These are phyloP conservation scores for Galeopsomyia nigrocyanea DNA, from an alignment of 2,888 invertebrate species.

Conservation along the genomic window DNA sequence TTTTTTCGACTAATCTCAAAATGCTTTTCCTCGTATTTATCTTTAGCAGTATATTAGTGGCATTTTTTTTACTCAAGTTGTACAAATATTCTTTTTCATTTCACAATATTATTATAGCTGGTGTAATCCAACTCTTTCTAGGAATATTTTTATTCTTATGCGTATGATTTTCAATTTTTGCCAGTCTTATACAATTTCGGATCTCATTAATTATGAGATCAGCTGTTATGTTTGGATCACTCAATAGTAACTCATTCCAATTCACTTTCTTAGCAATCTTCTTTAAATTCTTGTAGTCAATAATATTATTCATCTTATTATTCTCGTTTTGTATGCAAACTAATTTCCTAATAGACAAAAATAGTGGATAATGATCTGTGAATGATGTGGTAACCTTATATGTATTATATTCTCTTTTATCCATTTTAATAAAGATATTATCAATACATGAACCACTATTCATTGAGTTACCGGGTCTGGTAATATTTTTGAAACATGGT, in stretches of 20 bases:
- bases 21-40: too few relatives aligned
- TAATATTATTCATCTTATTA: not conserved
- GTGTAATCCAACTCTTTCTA: too few relatives aligned
- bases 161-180: too few relatives aligned
- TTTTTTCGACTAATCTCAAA: too few relatives aligned
- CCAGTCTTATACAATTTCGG: too few relatives aligned
- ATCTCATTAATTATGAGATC: too few relatives aligned
- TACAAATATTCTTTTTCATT: too few relatives aligned
- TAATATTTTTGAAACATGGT: slow-evolving; percentile 23
- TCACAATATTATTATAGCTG: too few relatives aligned
- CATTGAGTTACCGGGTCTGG: slow-evolving; percentile 24
- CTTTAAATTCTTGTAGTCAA: not conserved
- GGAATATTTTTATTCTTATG: too few relatives aligned
- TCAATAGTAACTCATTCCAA: not conserved
- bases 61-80: not conserved
- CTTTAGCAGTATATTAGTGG: too few relatives aligned
- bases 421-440: slow-evolving; percentile 24
- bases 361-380: slow-evolving; percentile 28
- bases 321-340: not conserved
- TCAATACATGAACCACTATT: too few relatives aligned
- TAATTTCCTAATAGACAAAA: not conserved
- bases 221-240: not conserved
- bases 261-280: not conserved
- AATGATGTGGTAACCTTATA: not conserved
- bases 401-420: not conserved